Base-by-base conservation (phyloP, 2,113 vertebrate species). In the Pandion haliaetus region DNA sequence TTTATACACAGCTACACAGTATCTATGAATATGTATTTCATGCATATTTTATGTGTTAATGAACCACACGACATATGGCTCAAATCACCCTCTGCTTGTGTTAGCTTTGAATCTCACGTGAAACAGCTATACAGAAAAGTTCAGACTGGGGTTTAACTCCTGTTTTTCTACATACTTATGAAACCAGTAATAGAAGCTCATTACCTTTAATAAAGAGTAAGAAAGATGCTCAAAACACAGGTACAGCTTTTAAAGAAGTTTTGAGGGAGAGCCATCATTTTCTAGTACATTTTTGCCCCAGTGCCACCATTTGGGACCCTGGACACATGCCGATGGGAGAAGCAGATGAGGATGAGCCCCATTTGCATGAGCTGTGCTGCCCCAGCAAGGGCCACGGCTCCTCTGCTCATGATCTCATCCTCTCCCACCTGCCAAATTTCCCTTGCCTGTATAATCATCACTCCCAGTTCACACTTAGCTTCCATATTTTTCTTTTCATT, bases 31-130 rank as follows among this genome's bases (percentile, higher is more conserved):
- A 80, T 67, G 78, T 47, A 86, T 95, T 88, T 85, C 55, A 92
- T 92, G 72, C 45, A 86, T 92, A 92, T 81, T 94, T 83, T 70
- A 65, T 82, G 52, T 74, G 74, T 55, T 93, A 94, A 92, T 7
- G 8, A 90, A 47, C 50, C 54, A 50, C 62, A 76, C 55, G 90
- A 86, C 2, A 12, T 92, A 79, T 80, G 82, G 74, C 49, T 95
- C 66, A 87, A 72, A 77, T 93, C 61, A 87, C 38, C 26, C 77
- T 90, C 82, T 94, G 87, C 34, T 92, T 44, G 14, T 28, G 61
- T 61, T 82, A 49, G 61, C 78, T 88, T 85, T 91, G 82, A 54
- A 72, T 77, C 21, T 92, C 49, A 10, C 2, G 7, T 72, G 47
- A 73, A 90, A 70, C 65, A 76, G 70, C 49, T 14, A n/a, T 0